Conservation (phyloP, 2,888 invertebrate genomes). For the Cotesia congregata region DNA sequence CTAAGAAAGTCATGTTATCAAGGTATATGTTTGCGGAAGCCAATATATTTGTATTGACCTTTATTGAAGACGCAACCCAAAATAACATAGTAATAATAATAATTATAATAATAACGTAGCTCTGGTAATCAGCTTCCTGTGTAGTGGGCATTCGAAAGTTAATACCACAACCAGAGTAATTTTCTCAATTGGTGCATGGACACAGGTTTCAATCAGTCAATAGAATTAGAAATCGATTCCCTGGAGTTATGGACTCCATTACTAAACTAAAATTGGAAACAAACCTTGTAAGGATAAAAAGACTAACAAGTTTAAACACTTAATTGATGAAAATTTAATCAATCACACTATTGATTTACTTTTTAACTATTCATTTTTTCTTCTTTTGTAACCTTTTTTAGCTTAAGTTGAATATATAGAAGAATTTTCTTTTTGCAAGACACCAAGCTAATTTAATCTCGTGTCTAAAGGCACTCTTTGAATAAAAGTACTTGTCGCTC, state of each 20-base stretch:
- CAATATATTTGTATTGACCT: constrained; percentile 52
- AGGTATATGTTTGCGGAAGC: constrained; percentile 51
- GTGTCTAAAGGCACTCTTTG: constrained; percentile 51
- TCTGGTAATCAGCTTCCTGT: constrained; percentile 46
- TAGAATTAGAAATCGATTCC: background rate
- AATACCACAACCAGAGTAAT: constrained; percentile 18
- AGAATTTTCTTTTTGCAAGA: constrained; percentile 1
- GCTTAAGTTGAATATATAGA: no score
- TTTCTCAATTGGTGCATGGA: constrained; percentile 20
- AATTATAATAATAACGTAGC: constrained; percentile 59
- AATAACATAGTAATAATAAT: constrained; percentile 56
- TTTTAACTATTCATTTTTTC: constrained; percentile 1
- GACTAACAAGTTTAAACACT: background rate
- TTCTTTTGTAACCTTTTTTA: no score
- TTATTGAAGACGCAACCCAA: constrained; percentile 50
- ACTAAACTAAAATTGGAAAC: constrained; percentile 19
- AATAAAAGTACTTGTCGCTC: constrained; percentile 52
- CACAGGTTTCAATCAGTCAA: constrained; percentile 24
- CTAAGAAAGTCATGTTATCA: constrained; percentile 39
- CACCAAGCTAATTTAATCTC: constrained; percentile 56
- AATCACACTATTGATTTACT: no score
- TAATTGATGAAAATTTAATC: no score
- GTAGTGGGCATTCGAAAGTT: constrained; percentile 7
- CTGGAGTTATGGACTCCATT: background rate
- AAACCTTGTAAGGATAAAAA: background rate